Evolutionary conservation across 2,888 invertebrate genomes (phyloP).

Genomic region (Nomada hirtipes): DNA sequence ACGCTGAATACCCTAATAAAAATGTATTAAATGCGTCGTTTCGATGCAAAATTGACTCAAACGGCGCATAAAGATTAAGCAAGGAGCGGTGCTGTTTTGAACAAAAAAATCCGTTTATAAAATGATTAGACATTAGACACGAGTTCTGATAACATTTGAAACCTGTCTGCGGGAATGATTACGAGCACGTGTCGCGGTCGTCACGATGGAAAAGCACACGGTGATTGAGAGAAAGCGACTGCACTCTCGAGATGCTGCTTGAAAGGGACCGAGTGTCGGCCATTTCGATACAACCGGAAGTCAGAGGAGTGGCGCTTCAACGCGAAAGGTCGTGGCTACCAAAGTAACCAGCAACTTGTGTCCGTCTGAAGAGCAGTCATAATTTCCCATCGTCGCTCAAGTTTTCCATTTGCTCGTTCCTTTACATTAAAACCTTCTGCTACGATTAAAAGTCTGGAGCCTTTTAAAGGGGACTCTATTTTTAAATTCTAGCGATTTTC

Average conservation of each 20-base stretch:
- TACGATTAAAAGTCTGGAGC: not conserved
- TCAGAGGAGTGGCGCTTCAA: constrained; percentile 55
- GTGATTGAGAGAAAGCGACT: constrained; percentile 42
- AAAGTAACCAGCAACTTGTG: constrained; percentile 11
- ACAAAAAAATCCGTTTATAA: not conserved
- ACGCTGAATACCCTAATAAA: too few relatives aligned
- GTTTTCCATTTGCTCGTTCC: not conserved
- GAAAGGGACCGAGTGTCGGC: constrained; percentile 49
- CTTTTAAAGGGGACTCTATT: too few relatives aligned
- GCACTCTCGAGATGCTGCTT: constrained; percentile 40
- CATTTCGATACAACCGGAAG: constrained; percentile 57
- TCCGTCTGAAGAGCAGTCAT: not conserved
- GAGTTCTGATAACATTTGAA: not conserved
- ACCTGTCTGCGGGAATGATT: constrained; percentile 1
- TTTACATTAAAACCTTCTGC: not conserved
- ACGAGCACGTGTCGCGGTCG: not conserved
- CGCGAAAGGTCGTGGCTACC: constrained; percentile 44
- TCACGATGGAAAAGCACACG: constrained; percentile 20
- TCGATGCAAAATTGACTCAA: too few relatives aligned
- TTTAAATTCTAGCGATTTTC: too few relatives aligned
- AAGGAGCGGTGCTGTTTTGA: too few relatives aligned
- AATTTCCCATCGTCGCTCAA: not conserved
- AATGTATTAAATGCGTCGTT: too few relatives aligned
- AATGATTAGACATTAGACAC: too few relatives aligned
- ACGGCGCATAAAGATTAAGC: too few relatives aligned